Evolutionary conservation across 2,113 vertebrate genomes (phyloP).

Genomic region (Sinocyclocheilus anophthalmus): DNA sequence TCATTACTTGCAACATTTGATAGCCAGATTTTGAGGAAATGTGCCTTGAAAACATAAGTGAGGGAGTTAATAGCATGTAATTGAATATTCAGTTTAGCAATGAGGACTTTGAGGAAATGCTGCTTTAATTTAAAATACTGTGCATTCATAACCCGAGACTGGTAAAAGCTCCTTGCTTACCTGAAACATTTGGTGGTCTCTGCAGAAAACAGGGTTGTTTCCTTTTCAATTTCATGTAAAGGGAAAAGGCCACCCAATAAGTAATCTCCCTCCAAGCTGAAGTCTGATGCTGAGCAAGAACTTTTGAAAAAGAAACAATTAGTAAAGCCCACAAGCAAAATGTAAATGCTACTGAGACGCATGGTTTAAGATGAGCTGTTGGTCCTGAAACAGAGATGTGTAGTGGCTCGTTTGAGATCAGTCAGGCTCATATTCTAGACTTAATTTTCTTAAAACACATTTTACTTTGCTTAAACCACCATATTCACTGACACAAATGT

Average conservation of each 20-base stretch:
- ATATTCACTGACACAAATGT: not conserved
- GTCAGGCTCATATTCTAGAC: too few species aligned
- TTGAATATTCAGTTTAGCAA: not conserved
- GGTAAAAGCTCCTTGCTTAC: too few species aligned
- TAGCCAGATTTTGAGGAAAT: slow-evolving; percentile 65
- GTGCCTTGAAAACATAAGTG: slow-evolving; percentile 51
- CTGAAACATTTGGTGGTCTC: slow-evolving; percentile 21
- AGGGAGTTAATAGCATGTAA: not conserved
- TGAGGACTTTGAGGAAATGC: not conserved
- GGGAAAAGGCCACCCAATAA: slow-evolving; percentile 50
- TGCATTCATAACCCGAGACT: too few species aligned
- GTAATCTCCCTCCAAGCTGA: slow-evolving; percentile 44
- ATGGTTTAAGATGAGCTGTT: not conserved
- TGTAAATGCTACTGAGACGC: not conserved
- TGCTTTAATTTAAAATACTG: too few species aligned
- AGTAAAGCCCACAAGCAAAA: slow-evolving; percentile 38
- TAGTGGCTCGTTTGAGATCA: not conserved
- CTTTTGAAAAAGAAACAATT: slow-evolving; percentile 7
- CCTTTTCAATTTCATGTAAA: not conserved
- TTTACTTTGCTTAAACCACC: too few species aligned
- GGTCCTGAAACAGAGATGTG: not conserved
- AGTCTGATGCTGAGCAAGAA: slow-evolving; percentile 41
- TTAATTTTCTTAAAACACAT: too few species aligned
- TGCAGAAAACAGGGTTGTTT: not conserved
- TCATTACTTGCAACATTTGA: slow-evolving; percentile 79